Percentiles rank a stretch among this genome's conserved stretches.
Conservation (phyloP, 1,140 invertebrate species). For the Caerostris darwini region DNA sequence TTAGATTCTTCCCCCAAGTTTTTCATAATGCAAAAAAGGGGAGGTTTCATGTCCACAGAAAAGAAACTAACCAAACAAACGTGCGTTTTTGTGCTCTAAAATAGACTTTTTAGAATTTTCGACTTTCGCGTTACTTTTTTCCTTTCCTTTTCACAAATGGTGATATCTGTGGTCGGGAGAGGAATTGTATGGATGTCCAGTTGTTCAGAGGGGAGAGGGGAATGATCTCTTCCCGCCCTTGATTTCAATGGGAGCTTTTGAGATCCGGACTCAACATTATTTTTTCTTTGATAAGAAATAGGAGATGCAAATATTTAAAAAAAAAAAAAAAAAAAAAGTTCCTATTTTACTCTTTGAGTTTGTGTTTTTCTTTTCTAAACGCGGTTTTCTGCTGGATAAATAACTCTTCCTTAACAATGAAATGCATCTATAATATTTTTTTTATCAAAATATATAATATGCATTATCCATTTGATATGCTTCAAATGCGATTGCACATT, state of each 20-base stretch:
- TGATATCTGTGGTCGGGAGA: slow-evolving; percentile 36
- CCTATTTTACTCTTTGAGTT: too few species aligned
- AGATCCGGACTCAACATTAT: too few species aligned
- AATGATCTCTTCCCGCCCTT: not conserved
- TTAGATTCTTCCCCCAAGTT: not conserved
- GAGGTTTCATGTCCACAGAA: not conserved
- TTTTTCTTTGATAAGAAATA: too few species aligned
- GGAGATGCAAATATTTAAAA: too few species aligned
- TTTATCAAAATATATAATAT: too few species aligned
- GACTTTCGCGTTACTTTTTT: slow-evolving; percentile 8
- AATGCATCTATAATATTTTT: too few species aligned
- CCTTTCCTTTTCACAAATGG: slow-evolving; percentile 23
- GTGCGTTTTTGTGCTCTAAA: slow-evolving; percentile 47
- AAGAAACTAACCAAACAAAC: slow-evolving; percentile 57
- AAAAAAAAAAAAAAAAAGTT: too few species aligned
- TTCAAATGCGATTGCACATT: too few species aligned
- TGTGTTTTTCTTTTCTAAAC: too few species aligned
- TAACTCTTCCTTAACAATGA: too few species aligned
- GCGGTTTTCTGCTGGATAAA: too few species aligned
- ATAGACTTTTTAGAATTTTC: slow-evolving; percentile 36
- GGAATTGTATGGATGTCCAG: slow-evolving; percentile 23
- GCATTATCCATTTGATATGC: too few species aligned
- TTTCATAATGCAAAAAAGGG: slow-evolving; percentile 62
- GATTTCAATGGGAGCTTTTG: not conserved
- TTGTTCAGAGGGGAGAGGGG: not conserved